phyloP scores from a whole-genome alignment of 2,888 invertebrate species.

The Elegia similella region DNA sequence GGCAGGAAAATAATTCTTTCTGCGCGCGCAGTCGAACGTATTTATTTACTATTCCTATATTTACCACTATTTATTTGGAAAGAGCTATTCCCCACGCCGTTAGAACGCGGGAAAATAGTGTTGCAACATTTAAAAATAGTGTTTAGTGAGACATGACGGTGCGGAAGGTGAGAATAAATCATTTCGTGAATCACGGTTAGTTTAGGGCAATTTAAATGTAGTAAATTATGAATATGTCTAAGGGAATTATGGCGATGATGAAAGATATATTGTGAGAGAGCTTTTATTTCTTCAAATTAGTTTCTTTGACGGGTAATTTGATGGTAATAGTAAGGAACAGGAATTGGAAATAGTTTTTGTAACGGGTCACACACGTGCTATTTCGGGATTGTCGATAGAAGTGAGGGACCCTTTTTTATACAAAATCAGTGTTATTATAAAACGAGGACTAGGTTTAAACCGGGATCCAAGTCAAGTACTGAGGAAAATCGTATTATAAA shows the following conservation, averaged over 20 bases:
- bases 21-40: constrained; percentile 34
- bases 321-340: too few species aligned
- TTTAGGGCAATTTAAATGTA: neutral
- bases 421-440: too few species aligned
- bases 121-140: constrained; percentile 42
- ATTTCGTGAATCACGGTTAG: neutral
- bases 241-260: neutral
- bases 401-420: too few species aligned
- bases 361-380: too few species aligned
- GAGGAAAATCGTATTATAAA: too few species aligned
- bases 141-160: constrained; percentile 28
- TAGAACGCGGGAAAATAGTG: constrained; percentile 37
- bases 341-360: too few species aligned
- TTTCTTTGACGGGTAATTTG: neutral
- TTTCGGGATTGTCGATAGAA: too few species aligned
- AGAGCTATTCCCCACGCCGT: constrained; percentile 35
- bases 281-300: too few species aligned
- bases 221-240: neutral
- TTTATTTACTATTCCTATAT: constrained; percentile 42
- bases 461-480: too few species aligned
- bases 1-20: constrained; percentile 37
- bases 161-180: constrained; percentile 22
- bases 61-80: constrained; percentile 51
- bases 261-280: too few species aligned
- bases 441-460: too few species aligned